These are phyloP conservation scores for Nylanderia fulva DNA, from an alignment of 1,140 invertebrate species.

Conservation along the genomic window DNA sequence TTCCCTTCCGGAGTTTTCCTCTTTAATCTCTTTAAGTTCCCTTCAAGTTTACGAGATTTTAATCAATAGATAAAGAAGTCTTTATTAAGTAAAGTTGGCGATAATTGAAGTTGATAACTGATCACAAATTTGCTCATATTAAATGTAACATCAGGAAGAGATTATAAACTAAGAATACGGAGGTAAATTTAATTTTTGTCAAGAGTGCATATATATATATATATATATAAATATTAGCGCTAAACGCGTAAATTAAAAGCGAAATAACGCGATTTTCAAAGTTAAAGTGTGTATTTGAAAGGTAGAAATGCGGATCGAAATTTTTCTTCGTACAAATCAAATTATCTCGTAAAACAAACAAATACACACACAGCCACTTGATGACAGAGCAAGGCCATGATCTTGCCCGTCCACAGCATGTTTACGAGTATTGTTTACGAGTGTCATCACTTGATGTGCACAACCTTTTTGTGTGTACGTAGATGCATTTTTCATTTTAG, in stretches of 20 bases:
- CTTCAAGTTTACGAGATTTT: not conserved
- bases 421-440: constrained; percentile 46
- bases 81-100: not conserved
- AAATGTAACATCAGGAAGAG: not conserved
- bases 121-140: not conserved
- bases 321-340: not conserved
- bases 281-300: not conserved
- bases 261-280: not conserved
- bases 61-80: not conserved
- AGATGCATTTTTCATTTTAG: constrained; percentile 50
- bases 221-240: not conserved
- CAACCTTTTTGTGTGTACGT: not conserved
- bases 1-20: not conserved
- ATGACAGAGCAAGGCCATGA: not conserved
- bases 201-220: too few relatives aligned
- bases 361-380: not conserved
- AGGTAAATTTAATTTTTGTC: constrained; percentile 13
- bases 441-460: not conserved
- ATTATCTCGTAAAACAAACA: constrained; percentile 17
- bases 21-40: not conserved
- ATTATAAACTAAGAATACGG: not conserved
- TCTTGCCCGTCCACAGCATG: not conserved
- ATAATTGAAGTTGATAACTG: not conserved
- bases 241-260: not conserved
- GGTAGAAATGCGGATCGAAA: not conserved